phyloP scores from a whole-genome alignment of 2,113 vertebrate genomes.

The Neodon shergylaensis region DNA sequence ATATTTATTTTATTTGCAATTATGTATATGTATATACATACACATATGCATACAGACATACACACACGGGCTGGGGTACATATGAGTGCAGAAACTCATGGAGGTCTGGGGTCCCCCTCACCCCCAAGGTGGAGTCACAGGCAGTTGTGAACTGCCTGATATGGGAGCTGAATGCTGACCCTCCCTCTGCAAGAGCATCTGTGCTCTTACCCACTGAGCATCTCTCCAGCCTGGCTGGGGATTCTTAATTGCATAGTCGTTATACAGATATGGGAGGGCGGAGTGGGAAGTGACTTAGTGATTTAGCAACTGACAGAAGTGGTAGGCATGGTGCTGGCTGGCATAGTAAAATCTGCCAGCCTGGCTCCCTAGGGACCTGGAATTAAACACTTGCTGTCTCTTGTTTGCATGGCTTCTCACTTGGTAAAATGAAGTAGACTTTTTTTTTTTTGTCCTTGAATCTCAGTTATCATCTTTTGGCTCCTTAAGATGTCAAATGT shows the following conservation, averaged over 20 bases:
- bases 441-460: constrained; percentile 58
- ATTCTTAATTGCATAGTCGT: neutral
- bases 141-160: neutral
- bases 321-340: no score
- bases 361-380: neutral
- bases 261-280: neutral
- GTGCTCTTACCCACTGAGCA: neutral
- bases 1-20: neutral
- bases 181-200: neutral
- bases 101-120: neutral
- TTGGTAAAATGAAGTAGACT: constrained; percentile 11
- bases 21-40: no score
- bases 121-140: neutral
- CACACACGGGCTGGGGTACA: no score
- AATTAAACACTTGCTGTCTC: neutral
- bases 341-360: neutral
- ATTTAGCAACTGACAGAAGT: neutral
- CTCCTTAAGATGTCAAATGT: constrained; percentile 54
- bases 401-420: neutral
- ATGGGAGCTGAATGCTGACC: neutral
- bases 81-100: neutral
- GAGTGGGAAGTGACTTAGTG: neutral
- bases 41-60: no score
- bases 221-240: neutral
- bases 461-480: constrained; percentile 44